Conservation (phyloP, 2,113 vertebrate genomes). For the Aldabrachelys gigantea region DNA sequence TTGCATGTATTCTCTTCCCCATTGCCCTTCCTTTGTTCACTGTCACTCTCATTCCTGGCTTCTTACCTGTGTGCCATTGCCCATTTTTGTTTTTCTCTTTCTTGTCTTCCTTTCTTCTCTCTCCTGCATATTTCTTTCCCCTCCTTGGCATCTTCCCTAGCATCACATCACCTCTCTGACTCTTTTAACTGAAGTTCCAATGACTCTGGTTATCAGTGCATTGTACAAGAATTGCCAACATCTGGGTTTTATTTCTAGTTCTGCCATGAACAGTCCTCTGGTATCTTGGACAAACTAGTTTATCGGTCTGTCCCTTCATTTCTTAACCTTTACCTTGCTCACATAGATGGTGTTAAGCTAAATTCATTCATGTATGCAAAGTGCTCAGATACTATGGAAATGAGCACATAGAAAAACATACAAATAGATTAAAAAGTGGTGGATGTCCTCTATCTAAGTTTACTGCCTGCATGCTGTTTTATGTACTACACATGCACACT, state of each 20-base stretch:
- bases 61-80: not conserved
- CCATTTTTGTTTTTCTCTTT: not conserved
- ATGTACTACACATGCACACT: not conserved
- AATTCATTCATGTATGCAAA: accelerated
- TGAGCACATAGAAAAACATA: not conserved
- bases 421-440: accelerated
- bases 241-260: not conserved
- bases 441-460: not conserved
- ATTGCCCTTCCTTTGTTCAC: not conserved
- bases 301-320: not conserved
- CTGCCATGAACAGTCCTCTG: not conserved
- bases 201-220: not conserved
- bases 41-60: not conserved
- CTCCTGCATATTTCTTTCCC: not conserved
- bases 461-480: not conserved
- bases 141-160: not conserved
- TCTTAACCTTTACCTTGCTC: not conserved
- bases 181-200: not conserved
- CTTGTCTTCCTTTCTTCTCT: not conserved
- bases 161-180: not conserved
- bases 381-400: not conserved
- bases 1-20: not conserved
- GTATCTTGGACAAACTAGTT: not conserved
- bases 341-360: not conserved
- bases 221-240: not conserved